Conservation (phyloP, 1,140 invertebrate genomes). For the Nomia melanderi region DNA sequence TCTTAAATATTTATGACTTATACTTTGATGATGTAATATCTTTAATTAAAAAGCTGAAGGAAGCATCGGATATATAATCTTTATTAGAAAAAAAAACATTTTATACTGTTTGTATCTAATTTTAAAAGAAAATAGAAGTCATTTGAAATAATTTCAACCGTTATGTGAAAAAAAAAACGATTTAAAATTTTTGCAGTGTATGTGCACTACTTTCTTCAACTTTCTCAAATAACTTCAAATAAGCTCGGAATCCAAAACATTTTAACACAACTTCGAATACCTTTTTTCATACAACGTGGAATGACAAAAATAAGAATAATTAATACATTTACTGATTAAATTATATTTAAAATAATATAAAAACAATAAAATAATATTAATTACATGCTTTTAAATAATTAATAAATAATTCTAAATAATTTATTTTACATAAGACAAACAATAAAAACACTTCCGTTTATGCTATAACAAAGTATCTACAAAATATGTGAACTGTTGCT, state of each 20-base stretch:
- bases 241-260: neutral
- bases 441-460: neutral
- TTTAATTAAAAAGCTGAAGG: too few species aligned
- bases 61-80: too few species aligned
- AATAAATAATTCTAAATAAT: slow-evolving; percentile 24
- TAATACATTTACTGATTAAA: neutral
- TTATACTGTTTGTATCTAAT: too few species aligned
- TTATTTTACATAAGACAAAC: slow-evolving; percentile 1
- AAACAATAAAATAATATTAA: neutral
- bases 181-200: neutral
- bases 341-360: neutral
- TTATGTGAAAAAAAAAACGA: too few species aligned
- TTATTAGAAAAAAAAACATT: too few species aligned
- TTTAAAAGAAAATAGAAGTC: too few species aligned
- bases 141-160: too few species aligned
- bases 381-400: neutral
- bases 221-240: neutral
- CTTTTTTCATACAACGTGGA: neutral
- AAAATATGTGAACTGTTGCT: neutral
- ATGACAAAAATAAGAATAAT: neutral
- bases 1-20: too few species aligned
- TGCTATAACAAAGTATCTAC: neutral
- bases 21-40: too few species aligned
- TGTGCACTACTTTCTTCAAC: neutral
- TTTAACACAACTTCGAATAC: neutral